Percentiles rank a stretch among this genome's conserved stretches.
These are phyloP conservation scores for Tholera decimalis DNA, from an alignment of 2,888 invertebrate species.

Conservation along the genomic window DNA sequence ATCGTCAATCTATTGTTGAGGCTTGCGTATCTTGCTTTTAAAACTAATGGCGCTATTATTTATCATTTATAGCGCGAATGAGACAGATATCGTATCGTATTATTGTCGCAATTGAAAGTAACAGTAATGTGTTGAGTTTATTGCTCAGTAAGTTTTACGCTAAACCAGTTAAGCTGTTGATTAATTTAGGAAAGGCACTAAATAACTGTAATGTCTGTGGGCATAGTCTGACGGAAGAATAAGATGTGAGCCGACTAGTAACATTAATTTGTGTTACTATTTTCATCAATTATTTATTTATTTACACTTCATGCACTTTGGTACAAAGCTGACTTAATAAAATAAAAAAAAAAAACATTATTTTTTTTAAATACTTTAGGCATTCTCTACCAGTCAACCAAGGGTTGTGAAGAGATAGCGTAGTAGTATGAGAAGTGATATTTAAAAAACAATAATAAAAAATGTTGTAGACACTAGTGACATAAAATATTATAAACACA, in stretches of 20 bases:
- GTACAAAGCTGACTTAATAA: no score
- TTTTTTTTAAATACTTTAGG: no score
- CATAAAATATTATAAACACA: no score
- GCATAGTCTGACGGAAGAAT: background rate
- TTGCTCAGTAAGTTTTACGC: conserved; percentile 26
- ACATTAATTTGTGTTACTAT: background rate
- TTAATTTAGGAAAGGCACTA: conserved; percentile 14
- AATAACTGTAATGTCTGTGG: background rate
- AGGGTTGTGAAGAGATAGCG: no score
- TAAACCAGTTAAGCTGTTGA: conserved; percentile 9
- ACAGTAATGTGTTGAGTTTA: conserved; percentile 45
- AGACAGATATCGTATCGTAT: conserved; percentile 26
- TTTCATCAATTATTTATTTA: background rate
- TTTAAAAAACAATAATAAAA: no score
- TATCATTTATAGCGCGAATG: conserved; percentile 30
- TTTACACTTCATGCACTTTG: no score
- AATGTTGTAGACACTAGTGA: no score
- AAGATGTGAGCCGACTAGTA: background rate
- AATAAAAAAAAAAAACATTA: no score
- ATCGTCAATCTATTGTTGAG: conserved; percentile 23
- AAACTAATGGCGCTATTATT: conserved; percentile 34
- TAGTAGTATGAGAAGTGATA: no score
- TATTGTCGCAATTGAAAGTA: conserved; percentile 37
- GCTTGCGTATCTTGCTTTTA: conserved; percentile 23
- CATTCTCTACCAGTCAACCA: no score